phyloP scores from a whole-genome alignment of 1,140 invertebrate genomes.

The Diuraphis noxia region DNA sequence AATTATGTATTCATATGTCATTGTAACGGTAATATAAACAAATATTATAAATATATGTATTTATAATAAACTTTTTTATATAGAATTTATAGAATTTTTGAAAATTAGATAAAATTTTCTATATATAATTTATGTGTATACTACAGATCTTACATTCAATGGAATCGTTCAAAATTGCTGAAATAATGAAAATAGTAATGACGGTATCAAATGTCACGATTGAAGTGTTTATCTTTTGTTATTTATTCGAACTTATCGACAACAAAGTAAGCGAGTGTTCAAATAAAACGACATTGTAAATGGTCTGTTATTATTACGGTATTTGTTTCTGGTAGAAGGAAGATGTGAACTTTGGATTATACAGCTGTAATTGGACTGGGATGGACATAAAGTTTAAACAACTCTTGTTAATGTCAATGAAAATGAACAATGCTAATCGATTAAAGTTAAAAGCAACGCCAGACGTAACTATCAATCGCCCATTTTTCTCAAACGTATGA shows the following conservation, averaged over 20 bases:
- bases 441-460: slow-evolving; percentile 40
- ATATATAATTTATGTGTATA: neutral
- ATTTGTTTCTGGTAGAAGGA: slow-evolving; percentile 15
- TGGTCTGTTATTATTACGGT: neutral
- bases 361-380: slow-evolving; percentile 25
- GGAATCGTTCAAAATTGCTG: neutral
- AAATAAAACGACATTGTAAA: neutral
- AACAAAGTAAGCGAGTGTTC: neutral
- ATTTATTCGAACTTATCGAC: slow-evolving; percentile 24
- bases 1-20: neutral
- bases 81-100: neutral
- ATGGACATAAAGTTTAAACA: neutral
- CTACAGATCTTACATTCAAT: neutral
- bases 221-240: slow-evolving; percentile 31
- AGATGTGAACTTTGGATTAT: slow-evolving; percentile 19
- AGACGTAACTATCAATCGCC: neutral
- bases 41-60: neutral
- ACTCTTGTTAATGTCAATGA: slow-evolving; percentile 7
- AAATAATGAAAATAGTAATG: neutral
- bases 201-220: slow-evolving; percentile 20
- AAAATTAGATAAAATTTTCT: neutral
- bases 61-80: neutral
- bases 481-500: slow-evolving; percentile 18
- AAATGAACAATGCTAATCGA: slow-evolving; percentile 20
- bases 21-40: slow-evolving; percentile 8